A percentile compares a stretch with the other conserved stretches of the same genome.
Evolutionary conservation across 1,140 invertebrate species (phyloP).

Genomic region (Lethocerus indicus): DNA sequence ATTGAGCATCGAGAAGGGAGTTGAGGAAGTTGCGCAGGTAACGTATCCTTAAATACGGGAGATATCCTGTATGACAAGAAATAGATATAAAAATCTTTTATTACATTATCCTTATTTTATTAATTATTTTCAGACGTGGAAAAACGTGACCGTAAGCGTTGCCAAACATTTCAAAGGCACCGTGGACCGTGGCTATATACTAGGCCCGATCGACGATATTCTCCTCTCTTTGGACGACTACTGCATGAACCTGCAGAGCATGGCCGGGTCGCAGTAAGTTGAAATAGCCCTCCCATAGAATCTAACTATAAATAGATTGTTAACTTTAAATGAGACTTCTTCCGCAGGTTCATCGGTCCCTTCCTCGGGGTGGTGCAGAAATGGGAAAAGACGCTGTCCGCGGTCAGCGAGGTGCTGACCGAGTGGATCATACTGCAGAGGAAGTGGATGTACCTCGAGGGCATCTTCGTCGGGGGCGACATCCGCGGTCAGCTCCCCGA

Average conservation of each 20-base stretch:
- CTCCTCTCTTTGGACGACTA: slow-evolving; percentile 70
- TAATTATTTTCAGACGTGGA: slow-evolving; percentile 9
- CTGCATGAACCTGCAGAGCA: slow-evolving; percentile 73
- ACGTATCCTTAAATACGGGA: not conserved
- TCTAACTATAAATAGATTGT: no score
- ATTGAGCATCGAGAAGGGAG: slow-evolving; percentile 66
- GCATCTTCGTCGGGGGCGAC: slow-evolving; percentile 76
- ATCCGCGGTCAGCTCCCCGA: slow-evolving; percentile 69
- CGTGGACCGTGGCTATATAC: slow-evolving; percentile 46
- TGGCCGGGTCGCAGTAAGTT: slow-evolving; percentile 62
- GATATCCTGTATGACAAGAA: not conserved
- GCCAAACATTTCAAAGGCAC: slow-evolving; percentile 17
- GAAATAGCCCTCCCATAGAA: slow-evolving; percentile 6
- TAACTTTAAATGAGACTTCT: no score
- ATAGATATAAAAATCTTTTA: not conserved
- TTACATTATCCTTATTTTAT: not conserved
- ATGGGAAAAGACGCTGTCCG: slow-evolving; percentile 65
- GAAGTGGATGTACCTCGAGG: slow-evolving; percentile 82
- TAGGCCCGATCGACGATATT: slow-evolving; percentile 68
- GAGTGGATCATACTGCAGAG: slow-evolving; percentile 67
- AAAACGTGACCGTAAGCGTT: slow-evolving; percentile 5
- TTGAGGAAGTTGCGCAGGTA: slow-evolving; percentile 51
- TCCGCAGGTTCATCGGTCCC: slow-evolving; percentile 62
- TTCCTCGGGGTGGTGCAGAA: slow-evolving; percentile 61
- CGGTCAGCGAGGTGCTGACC: slow-evolving; percentile 69